phyloP scores from a whole-genome alignment of 2,113 vertebrate genomes.

The Syngnathoides biaculeatus region DNA sequence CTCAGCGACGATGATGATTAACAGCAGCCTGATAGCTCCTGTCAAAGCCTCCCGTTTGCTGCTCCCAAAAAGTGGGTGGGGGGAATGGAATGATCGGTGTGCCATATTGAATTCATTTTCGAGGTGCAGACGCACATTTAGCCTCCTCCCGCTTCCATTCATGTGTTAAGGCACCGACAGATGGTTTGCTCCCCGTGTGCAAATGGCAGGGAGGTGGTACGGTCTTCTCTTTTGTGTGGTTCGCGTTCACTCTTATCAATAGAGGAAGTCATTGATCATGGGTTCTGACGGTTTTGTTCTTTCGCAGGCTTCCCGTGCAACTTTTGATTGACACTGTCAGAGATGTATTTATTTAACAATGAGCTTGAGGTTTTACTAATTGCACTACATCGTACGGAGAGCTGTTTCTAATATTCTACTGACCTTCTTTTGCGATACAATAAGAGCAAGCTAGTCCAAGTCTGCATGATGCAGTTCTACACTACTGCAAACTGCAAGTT shows the following conservation, averaged over 20 bases:
- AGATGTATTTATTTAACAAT: background rate
- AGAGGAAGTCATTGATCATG: background rate
- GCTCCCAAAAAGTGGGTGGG: conserved; percentile 6
- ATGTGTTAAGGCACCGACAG: conserved; percentile 43
- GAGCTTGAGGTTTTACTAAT: background rate
- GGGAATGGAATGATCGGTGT: conserved; percentile 29
- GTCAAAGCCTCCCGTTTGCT: conserved; percentile 27
- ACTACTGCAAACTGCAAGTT: too few species aligned
- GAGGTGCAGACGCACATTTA: conserved; percentile 34
- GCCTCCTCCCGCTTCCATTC: conserved; percentile 40
- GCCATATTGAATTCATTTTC: conserved; percentile 50
- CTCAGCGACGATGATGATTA: conserved; percentile 19
- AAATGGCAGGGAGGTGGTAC: conserved; percentile 41
- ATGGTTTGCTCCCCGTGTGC: conserved; percentile 33
- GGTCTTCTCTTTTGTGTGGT: conserved; percentile 16
- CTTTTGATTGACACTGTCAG: background rate
- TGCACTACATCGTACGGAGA: background rate
- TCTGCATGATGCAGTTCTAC: background rate
- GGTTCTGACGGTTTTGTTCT: background rate
- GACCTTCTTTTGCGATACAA: background rate
- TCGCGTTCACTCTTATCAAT: conserved; percentile 24
- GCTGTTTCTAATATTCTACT: background rate
- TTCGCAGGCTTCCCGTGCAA: background rate
- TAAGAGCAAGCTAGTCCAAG: background rate
- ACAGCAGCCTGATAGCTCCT: conserved; percentile 45